Percentiles rank a stretch among this genome's conserved stretches.
phyloP scores from a whole-genome alignment of 2,113 vertebrate species.

The Zapornia atra region DNA sequence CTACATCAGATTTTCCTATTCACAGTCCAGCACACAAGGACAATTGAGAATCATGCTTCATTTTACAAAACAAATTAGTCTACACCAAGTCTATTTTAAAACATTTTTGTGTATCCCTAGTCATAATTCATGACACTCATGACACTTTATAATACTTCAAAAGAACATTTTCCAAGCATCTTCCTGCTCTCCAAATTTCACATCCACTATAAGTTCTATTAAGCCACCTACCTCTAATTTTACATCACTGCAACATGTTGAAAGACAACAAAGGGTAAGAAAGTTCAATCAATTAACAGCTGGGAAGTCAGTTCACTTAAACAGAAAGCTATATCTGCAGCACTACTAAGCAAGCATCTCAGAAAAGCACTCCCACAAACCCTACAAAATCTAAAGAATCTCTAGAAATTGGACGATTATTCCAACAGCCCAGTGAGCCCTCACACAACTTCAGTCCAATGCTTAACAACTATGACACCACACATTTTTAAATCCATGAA shows the following conservation, averaged over 20 bases:
- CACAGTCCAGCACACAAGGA: background rate
- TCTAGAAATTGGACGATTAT: background rate
- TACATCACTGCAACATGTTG: background rate
- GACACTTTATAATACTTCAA: background rate
- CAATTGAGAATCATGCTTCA: background rate
- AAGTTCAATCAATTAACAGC: background rate
- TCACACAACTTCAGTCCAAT: background rate
- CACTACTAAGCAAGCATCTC: background rate
- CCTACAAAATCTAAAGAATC: background rate
- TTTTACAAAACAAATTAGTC: background rate
- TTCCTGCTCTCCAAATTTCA: background rate
- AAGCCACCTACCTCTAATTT: background rate
- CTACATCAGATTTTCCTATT: background rate
- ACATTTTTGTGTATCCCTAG: background rate
- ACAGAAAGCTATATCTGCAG: background rate
- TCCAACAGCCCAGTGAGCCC: background rate
- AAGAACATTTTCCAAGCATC: background rate
- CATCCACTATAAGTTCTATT: background rate
- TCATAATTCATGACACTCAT: background rate
- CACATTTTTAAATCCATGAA: background rate
- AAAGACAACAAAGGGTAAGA: background rate
- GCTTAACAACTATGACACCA: background rate
- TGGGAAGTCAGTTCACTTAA: background rate
- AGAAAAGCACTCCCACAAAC: background rate
- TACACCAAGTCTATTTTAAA: background rate